Evolutionary conservation across 2,888 invertebrate genomes (phyloP), one percentile per base, ranked within the genome.

Genomic region (Poecilobothrus nobilitatus): DNA sequence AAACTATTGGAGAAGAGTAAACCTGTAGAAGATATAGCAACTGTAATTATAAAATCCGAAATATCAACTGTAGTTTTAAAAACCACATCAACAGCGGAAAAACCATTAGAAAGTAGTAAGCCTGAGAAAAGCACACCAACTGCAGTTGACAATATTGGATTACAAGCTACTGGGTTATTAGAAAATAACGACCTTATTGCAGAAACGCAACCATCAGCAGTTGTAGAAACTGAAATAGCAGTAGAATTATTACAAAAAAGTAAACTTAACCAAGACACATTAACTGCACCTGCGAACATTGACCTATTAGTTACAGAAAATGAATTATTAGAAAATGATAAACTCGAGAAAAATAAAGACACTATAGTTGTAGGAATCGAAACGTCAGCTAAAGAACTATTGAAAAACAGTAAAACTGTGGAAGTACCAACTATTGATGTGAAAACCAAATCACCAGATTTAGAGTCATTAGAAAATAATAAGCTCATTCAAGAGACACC

Each of bases 181-280:
- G 21, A 61, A 53, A 53, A 12, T 53, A 18, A 53, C 18, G 67
- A n/a, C 33, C 5, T 61, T 5, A 20, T 33, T 20, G 65, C 20
- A n/a, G 65, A 1, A 65, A 53, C 68, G 44, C 65, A 68, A 67
- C 27, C 34, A 37, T 41, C 22, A 12, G 5, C 21, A 67, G 21
- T 41, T 7, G 9, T 3, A 62, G 37, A 27, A 2, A 15, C 33
- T 63, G 63, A 3, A 5, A 21, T 5, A 41, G 18, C 34, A 20
- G 63, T 15, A 18, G 12, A 10, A 53, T 10, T 15, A 53, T 53
- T 15, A 53, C 61, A 4, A 10, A 6, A 20, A 10, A 15, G 15
- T 15, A 9, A 37, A 3, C 62, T 10, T 18, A 44, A 37, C n/a
- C 9, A 1, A 10, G 62, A 8, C 61, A 18, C 10, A 20, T 6